Conservation (phyloP, 2,113 vertebrate genomes). For the Melanerpes formicivorus region DNA sequence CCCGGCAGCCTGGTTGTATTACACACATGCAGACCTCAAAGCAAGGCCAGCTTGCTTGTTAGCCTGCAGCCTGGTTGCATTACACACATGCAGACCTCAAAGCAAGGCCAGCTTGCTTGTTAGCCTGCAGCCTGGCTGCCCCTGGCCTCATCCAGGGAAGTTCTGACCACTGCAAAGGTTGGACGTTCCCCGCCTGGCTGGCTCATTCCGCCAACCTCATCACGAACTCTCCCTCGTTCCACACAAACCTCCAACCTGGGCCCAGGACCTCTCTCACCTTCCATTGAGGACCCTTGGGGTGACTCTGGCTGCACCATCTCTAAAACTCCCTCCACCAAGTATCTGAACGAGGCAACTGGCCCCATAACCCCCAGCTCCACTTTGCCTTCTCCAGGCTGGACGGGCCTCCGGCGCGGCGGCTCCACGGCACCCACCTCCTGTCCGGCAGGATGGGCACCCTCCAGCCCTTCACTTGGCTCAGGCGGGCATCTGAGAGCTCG, state of each 20-base stretch:
- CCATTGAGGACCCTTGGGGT: background rate
- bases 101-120: background rate
- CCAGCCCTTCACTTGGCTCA: slow-evolving; percentile 99
- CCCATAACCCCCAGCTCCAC: background rate
- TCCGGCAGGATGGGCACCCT: slow-evolving; percentile 94
- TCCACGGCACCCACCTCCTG: slow-evolving; percentile 78
- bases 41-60: background rate
- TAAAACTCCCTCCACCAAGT: background rate
- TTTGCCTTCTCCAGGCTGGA: background rate
- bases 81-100: background rate
- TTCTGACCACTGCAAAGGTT: background rate
- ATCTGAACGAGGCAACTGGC: background rate
- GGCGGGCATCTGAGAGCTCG: slow-evolving; percentile 87
- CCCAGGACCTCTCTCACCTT: background rate
- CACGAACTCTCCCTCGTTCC: background rate
- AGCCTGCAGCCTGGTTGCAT: background rate
- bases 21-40: background rate
- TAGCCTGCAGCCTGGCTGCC: background rate
- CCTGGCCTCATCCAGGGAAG: background rate
- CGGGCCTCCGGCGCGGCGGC: accelerated
- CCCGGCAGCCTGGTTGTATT: background rate
- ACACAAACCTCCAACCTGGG: background rate
- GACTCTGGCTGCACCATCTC: background rate
- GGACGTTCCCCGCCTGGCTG: background rate
- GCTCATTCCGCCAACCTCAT: no score